Conservation (phyloP, 2,113 vertebrate species). For the Herpetotheres cachinnans region DNA sequence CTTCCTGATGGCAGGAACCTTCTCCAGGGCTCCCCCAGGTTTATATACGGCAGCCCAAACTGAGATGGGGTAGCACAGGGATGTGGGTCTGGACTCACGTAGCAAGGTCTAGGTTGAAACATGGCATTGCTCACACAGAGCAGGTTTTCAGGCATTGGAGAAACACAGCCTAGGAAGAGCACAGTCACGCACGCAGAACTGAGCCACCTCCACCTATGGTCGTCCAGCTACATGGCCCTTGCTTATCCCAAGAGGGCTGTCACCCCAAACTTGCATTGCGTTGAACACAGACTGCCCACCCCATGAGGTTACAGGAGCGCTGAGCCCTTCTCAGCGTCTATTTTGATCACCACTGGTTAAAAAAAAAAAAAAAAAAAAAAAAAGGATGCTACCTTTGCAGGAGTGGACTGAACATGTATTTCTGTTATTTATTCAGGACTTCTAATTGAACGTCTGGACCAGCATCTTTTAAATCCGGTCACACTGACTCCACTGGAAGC, state of each 20-base stretch:
- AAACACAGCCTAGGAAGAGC: neutral
- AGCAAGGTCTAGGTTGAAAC: neutral
- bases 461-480: neutral
- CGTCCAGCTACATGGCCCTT: neutral
- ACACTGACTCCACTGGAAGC: neutral
- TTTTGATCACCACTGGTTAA: neutral
- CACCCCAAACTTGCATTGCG: accelerated
- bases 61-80: neutral
- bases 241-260: neutral
- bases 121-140: neutral
- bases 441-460: neutral
- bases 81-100: accelerated
- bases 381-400: neutral
- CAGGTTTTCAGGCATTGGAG: neutral
- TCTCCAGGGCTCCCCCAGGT: neutral
- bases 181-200: accelerated
- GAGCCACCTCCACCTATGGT: neutral
- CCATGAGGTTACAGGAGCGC: neutral
- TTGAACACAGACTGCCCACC: neutral
- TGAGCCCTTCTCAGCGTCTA: neutral
- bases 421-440: neutral
- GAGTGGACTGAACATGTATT: neutral
- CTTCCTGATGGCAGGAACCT: neutral
- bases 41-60: neutral
- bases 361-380: neutral